Conservation (phyloP, 1,140 invertebrate genomes). For the Halyomorpha halys region DNA sequence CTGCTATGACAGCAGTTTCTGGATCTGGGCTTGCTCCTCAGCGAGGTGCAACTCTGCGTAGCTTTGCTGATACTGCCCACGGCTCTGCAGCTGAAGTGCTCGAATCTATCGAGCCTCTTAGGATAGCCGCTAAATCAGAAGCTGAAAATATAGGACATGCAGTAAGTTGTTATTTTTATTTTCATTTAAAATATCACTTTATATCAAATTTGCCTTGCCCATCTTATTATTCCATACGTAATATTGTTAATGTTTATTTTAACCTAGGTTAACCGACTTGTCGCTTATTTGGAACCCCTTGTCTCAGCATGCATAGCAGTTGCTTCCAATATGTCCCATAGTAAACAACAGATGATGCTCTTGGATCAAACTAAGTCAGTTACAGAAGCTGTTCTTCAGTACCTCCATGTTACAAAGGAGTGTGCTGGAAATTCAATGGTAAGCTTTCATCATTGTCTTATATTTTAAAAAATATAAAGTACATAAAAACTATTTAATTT, state of each 20-base stretch:
- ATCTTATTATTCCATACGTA: neutral
- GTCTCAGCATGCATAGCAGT: conserved; percentile 71
- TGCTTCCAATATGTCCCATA: conserved; percentile 82
- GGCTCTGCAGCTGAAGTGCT: conserved; percentile 62
- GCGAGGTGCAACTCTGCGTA: conserved; percentile 66
- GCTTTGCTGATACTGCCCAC: conserved; percentile 68
- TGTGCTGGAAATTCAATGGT: conserved; percentile 83
- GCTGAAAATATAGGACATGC: conserved; percentile 87
- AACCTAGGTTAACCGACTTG: conserved; percentile 60
- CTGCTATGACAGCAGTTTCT: conserved; percentile 74
- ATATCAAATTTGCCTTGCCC: neutral
- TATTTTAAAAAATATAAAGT: too few relatives aligned
- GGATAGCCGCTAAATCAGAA: conserved; percentile 74
- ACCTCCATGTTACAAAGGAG: conserved; percentile 78
- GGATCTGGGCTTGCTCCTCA: conserved; percentile 58
- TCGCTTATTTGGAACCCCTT: conserved; percentile 73
- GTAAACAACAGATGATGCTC: conserved; percentile 76
- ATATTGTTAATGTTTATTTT: conserved; percentile 3
- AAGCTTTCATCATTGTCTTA: conserved; percentile 18
- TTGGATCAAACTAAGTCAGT: conserved; percentile 92
- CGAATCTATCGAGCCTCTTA: conserved; percentile 70
- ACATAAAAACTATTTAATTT: too few relatives aligned
- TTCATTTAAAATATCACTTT: neutral
- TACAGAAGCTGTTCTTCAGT: conserved; percentile 75
- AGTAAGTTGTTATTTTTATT: conserved; percentile 37